Conservation (phyloP, 2,113 vertebrate species). For the Galeopterus variegatus region DNA sequence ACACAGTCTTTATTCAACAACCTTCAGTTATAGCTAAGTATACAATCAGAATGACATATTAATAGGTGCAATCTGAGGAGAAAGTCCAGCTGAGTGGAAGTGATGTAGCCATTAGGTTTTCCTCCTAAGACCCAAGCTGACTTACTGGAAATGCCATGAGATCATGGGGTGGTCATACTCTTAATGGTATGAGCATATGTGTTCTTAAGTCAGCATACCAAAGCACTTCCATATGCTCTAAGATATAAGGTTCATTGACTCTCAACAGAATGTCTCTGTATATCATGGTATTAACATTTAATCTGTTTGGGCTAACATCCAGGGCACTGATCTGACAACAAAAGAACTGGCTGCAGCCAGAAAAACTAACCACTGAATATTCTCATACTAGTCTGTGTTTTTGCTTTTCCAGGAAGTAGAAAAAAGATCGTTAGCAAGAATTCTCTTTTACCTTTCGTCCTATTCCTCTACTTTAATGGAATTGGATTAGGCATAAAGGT, state of each 20-base stretch:
- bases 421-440: neutral
- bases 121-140: conserved; percentile 16
- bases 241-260: neutral
- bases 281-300: conserved; percentile 15
- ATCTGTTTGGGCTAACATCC: neutral
- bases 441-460: neutral
- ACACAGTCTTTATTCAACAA: neutral
- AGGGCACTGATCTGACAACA: neutral
- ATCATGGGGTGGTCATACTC: neutral
- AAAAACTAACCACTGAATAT: neutral
- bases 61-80: neutral
- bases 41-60: neutral
- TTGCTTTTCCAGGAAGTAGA: neutral
- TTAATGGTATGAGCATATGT: neutral
- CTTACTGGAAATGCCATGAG: neutral
- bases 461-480: neutral
- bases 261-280: neutral
- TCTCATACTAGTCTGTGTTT: neutral
- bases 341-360: neutral
- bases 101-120: neutral
- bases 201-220: neutral
- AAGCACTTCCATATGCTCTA: neutral
- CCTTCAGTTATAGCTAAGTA: neutral
- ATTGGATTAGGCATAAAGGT: neutral
- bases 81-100: neutral